Evolutionary conservation across 2,113 vertebrate species (phyloP), one percentile per base, ranked within the genome.

Genomic region (Setophaga kirtlandii): DNA sequence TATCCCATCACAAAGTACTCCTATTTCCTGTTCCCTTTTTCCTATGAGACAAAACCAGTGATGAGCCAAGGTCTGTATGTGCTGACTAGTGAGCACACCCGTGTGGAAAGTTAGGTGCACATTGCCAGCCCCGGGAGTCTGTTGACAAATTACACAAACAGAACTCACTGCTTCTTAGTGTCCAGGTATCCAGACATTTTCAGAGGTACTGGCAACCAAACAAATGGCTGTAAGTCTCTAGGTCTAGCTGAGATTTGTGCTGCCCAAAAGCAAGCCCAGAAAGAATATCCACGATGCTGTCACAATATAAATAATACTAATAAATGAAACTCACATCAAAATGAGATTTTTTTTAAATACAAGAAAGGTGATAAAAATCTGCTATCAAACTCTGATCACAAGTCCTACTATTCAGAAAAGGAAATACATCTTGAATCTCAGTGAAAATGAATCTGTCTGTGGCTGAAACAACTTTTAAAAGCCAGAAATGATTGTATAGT

Each of bases 401-500:
- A 62, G 59, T 59, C n/a, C 87, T 67, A 62, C 42, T 85, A 78
- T 68, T 95, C 78, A 95, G 78, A 75, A 91, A 97, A 95, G 50
- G 78, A 97, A 96, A 84, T 76, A 89, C 23, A 83, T 97, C 87
- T 93, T 93, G 76, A 96, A 93, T 82, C 9, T 56, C 55, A 84
- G 85, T 52, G 77, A 95, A 97, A 96, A 90, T 79, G 6, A 95
- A 95, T 87, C 88, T 95, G 58, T 47, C 90, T 89, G 88, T 71
- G 35, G 39, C 49, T 95, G 70, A 97, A 97, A 96, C 76, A 85
- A 87, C 80, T 79, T 89, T 64, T 84, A 56, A 87, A 93, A 95
- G 67, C 5, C 74, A 97, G 76, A 97, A 95, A 75, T 64, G n/a
- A 67, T 90, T 95, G 59, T 31, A 62, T 22, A 53, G 35, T 94